Conservation (phyloP, 2,888 invertebrate species). For the Euspilapteryx auroguttella region DNA sequence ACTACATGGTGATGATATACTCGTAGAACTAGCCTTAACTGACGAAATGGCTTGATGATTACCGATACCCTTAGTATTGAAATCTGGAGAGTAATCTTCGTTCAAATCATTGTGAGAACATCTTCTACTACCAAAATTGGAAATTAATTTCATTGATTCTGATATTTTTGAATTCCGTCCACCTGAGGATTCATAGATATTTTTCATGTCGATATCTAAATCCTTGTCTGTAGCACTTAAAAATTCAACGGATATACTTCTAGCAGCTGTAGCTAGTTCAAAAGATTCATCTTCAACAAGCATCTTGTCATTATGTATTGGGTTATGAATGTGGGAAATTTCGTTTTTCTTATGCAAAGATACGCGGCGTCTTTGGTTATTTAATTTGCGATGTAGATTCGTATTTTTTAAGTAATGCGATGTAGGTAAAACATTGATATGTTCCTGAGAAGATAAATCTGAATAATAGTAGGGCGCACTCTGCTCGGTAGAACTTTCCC, state of each 20-base stretch:
- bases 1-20: constrained; percentile 52
- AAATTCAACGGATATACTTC: constrained; percentile 69
- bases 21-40: constrained; percentile 37
- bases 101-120: constrained; percentile 16
- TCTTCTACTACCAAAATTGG: constrained; percentile 51
- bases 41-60: constrained; percentile 20
- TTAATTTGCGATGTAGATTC: constrained; percentile 59
- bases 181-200: constrained; percentile 71
- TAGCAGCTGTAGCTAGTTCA: constrained; percentile 59
- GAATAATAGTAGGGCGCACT: constrained; percentile 87
- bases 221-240: constrained; percentile 68
- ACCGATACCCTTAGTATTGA: constrained; percentile 14
- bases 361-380: constrained; percentile 72
- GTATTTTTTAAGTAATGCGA: constrained; percentile 52
- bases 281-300: constrained; percentile 32
- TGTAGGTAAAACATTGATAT: constrained; percentile 42
- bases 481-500: constrained; percentile 66
- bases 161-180: constrained; percentile 61
- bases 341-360: constrained; percentile 65
- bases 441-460: constrained; percentile 65
- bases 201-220: constrained; percentile 68
- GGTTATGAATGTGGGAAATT: constrained; percentile 74
- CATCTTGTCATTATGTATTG: constrained; percentile 54
- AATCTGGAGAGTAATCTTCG: constrained; percentile 21
- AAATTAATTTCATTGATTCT: constrained; percentile 49